These are phyloP conservation scores for Boleophthalmus pectinirostris DNA, from an alignment of 2,113 vertebrate genomes.

Conservation along the genomic window DNA sequence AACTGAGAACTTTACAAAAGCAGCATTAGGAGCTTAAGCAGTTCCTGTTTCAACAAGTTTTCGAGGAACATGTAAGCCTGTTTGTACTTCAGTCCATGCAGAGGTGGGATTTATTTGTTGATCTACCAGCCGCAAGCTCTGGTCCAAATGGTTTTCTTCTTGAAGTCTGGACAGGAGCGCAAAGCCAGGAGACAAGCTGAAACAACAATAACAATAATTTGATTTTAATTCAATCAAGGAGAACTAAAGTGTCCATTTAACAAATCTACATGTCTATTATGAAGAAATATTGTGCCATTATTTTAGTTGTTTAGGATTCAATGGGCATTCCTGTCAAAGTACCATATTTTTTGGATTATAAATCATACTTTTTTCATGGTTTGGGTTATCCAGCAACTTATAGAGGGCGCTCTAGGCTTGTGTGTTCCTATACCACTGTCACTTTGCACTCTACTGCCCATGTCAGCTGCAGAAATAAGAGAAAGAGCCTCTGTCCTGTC, in stretches of 20 bases:
- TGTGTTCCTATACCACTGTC: too few species aligned
- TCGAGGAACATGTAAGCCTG: neutral
- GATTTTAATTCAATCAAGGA: neutral
- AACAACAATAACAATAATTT: constrained; percentile 13
- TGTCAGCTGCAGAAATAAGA: too few species aligned
- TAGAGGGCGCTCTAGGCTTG: too few species aligned
- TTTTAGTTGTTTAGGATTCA: too few species aligned
- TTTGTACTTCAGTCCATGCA: neutral
- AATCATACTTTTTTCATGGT: too few species aligned
- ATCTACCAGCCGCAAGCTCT: constrained; percentile 87
- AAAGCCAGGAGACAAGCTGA: constrained; percentile 84
- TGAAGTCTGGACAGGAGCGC: constrained; percentile 84
- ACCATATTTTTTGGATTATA: too few species aligned
- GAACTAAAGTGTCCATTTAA: neutral
- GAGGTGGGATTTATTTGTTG: neutral
- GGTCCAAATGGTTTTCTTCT: constrained; percentile 92
- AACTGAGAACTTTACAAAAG: neutral
- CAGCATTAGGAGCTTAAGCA: neutral
- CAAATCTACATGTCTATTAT: neutral
- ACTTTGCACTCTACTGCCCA: too few species aligned
- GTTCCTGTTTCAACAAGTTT: neutral
- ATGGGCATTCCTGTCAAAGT: too few species aligned
- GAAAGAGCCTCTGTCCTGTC: too few species aligned
- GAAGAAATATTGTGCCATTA: too few species aligned
- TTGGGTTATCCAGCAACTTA: too few species aligned